A percentile compares a stretch with the other conserved stretches of the same genome.
Evolutionary conservation across 1,140 invertebrate genomes (phyloP).

Genomic region (Sycobia sp.): DNA sequence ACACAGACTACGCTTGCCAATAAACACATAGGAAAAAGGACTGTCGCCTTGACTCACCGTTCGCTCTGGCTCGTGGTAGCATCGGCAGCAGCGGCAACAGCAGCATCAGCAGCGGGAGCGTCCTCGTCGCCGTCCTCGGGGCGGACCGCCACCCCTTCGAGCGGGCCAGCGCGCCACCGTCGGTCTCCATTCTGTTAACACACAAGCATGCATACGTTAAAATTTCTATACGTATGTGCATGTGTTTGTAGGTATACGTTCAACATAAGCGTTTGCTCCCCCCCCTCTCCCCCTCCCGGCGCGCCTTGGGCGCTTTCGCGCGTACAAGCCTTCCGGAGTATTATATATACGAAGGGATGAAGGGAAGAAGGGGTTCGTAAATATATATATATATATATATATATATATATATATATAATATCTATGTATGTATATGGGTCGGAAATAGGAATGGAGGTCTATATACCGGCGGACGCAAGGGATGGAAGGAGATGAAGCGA

Average conservation of each 20-base stretch:
- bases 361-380: not conserved
- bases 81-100: slow-evolving; percentile 26
- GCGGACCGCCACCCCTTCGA: slow-evolving; percentile 47
- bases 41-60: slow-evolving; percentile 56
- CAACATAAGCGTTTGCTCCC: no score
- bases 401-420: no score
- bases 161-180: slow-evolving; percentile 34
- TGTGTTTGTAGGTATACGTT: not conserved
- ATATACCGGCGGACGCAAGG: not conserved
- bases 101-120: slow-evolving; percentile 43
- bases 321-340: no score
- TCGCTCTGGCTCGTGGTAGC: slow-evolving; percentile 41
- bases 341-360: not conserved
- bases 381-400: no score
- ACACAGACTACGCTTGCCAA: slow-evolving; percentile 36
- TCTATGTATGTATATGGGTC: no score
- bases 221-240: not conserved
- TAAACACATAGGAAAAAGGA: slow-evolving; percentile 37
- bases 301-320: no score
- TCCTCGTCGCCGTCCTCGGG: slow-evolving; percentile 32
- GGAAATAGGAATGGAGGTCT: not conserved
- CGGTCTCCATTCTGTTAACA: slow-evolving; percentile 59
- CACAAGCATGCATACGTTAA: slow-evolving; percentile 29
- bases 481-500: not conserved
- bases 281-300: no score